Conservation (phyloP, 2,113 vertebrate genomes). For the Ophthalmolycus amberensis region DNA sequence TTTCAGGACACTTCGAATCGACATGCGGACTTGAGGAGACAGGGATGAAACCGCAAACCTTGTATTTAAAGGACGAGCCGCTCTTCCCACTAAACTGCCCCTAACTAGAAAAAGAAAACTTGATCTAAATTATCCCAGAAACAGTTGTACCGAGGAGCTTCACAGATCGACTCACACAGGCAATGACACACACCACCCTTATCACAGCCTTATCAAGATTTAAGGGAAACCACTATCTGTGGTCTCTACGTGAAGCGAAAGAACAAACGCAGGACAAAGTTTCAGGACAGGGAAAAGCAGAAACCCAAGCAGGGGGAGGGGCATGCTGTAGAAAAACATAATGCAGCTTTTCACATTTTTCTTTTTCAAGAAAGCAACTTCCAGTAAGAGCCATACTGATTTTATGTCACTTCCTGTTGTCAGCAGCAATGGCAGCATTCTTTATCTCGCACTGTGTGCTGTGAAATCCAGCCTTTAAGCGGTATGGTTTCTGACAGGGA, state of each 20-base stretch:
- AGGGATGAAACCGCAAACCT: background rate
- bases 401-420: constrained; percentile 84
- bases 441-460: constrained; percentile 54
- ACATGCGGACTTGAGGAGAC: too few species aligned
- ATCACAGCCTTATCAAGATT: constrained; percentile 60
- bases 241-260: constrained; percentile 49
- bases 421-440: constrained; percentile 72
- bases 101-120: background rate
- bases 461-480: constrained; percentile 65
- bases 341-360: constrained; percentile 49
- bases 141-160: constrained; percentile 44
- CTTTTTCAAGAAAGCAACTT: constrained; percentile 70
- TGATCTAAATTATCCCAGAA: constrained; percentile 22
- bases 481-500: constrained; percentile 68
- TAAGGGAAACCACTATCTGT: constrained; percentile 64
- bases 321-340: constrained; percentile 29
- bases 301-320: constrained; percentile 31
- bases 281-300: constrained; percentile 53
- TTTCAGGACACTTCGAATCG: too few species aligned
- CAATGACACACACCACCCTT: constrained; percentile 51
- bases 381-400: constrained; percentile 81
- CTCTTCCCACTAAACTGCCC: too few species aligned
- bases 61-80: too few species aligned
- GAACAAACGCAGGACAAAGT: constrained; percentile 54
- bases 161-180: constrained; percentile 30